These are phyloP conservation scores for Atethmia centrago DNA, from an alignment of 2,888 invertebrate genomes.

Conservation along the genomic window DNA sequence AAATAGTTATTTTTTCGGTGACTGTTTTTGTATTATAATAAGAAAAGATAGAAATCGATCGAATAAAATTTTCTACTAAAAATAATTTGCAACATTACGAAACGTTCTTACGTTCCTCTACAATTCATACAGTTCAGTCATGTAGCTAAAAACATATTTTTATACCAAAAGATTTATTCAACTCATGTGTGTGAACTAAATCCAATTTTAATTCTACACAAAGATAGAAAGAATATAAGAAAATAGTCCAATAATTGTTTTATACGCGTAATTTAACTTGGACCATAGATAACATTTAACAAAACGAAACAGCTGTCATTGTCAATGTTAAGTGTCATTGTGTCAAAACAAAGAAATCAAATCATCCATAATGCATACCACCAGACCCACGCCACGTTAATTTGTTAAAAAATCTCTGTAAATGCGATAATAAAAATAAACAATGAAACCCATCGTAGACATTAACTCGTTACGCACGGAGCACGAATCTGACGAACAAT, in stretches of 20 bases:
- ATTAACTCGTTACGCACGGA: constrained; percentile 94
- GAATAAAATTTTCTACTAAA: neutral
- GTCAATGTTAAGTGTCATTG: neutral
- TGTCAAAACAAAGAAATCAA: constrained; percentile 13
- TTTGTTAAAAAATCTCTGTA: constrained; percentile 15
- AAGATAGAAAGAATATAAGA: neutral
- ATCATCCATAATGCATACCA: too few species aligned
- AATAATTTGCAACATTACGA: constrained; percentile 17
- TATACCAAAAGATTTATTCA: neutral
- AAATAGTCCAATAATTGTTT: neutral
- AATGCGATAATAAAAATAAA: constrained; percentile 36
- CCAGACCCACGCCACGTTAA: neutral
- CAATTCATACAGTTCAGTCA: neutral
- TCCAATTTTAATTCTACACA: neutral
- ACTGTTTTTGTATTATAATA: neutral
- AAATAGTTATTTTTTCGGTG: neutral
- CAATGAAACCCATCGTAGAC: constrained; percentile 86
- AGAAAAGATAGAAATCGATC: too few species aligned
- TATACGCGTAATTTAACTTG: too few species aligned
- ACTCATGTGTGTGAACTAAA: too few species aligned
- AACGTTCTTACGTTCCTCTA: constrained; percentile 24
- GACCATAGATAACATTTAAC: accelerated
- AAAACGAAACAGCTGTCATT: constrained; percentile 20
- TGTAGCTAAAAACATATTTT: neutral
- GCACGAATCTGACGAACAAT: constrained; percentile 97